Base-by-base conservation (phyloP, 2,113 vertebrate genomes). In the Pipa parva region DNA sequence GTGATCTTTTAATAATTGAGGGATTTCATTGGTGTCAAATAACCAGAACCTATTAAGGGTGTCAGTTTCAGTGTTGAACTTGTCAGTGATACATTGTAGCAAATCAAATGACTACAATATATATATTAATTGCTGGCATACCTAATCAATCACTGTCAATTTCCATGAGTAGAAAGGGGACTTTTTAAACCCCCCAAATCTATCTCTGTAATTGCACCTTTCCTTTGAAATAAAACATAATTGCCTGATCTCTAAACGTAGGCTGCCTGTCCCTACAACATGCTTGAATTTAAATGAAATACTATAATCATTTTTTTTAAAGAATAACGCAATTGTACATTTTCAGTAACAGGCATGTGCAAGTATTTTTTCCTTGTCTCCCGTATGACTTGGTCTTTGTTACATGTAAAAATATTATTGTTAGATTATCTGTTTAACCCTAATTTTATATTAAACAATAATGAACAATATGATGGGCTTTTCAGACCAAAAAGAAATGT, bases 81-180 rank as follows among this genome's bases (percentile, higher is more conserved):
- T 70, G 66, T 70, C 66, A 70, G 50, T 70, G 66, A 70, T 61
- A 61, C 66, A 70, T 70, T 70, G 66, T 70, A 61, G 58, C 66
- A 61, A 70, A 70, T 70, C 66, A 70, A 70, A 70, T 60, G 66
- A 70, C 66, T 70, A 70, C 66, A 70, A 70, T 70, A 70, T 70
- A 70, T 70, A 54, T 70, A 70, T 70, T 70, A 70, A 70, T 70
- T 70, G 66, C 66, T 70, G 58, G 66, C 66, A 70, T 58, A 70
- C 66, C 66, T 70, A 70, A 70, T 70, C 66, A 70, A 70, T 70
- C 66, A 61, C 57, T 33, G 36, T 70, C 66, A 70, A 70, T 70
- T 70, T 70, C 48, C 27, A 25, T 70, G 48, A 54, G 36, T 20
- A 4, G 46, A 51, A 33, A 52, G 46, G 33, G 46, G 45, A 18